Evolutionary conservation across 2,113 vertebrate genomes (phyloP), one percentile per base, ranked within the genome.

Genomic region (Stigmatopora nigra): DNA sequence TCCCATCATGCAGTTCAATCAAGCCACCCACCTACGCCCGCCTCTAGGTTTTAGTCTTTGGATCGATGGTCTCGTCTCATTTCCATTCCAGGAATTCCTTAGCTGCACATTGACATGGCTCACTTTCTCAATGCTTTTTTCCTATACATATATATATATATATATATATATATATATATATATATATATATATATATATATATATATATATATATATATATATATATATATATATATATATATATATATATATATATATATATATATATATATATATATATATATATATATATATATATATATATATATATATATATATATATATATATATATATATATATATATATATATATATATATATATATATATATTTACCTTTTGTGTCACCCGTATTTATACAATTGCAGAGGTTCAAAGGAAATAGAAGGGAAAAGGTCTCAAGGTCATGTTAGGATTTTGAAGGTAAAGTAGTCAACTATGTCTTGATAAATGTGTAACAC

Each of bases 71-170:
- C 67, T 77, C 67, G 61, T 41, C 68, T 59, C 62, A 77, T 79
- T 81, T 74, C 69, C 74, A 79, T 86, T 84, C 71, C 78, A 78
- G 80, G 72, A 85, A 78, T 80, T 77, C 76, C 69, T 78, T 55
- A 52, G 67, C 17, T 1, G 61, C 72, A 78, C 75, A 82, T 86
- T 73, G 73, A 38, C 56, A 56, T 67, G 44, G 67, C 78, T 81
- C 59, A 65, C 73, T 78, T 75, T 84, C 81, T 76, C 78, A 65
- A 68, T 56, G 61, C 19, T 63, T 61, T 48, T 79, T 83, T 73
- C 72, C 62, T n/a, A n/a, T n/a, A n/a, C n/a, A n/a, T n/a, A n/a
- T n/a, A n/a, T n/a, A n/a, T n/a, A n/a, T n/a, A n/a, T n/a, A n/a
- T n/a, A n/a, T n/a, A n/a, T n/a, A n/a, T n/a, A n/a, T n/a, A n/a